Evolutionary conservation across 2,888 invertebrate genomes (phyloP), one percentile per base, ranked within the genome.

Genomic region (Geophilus truncorum): DNA sequence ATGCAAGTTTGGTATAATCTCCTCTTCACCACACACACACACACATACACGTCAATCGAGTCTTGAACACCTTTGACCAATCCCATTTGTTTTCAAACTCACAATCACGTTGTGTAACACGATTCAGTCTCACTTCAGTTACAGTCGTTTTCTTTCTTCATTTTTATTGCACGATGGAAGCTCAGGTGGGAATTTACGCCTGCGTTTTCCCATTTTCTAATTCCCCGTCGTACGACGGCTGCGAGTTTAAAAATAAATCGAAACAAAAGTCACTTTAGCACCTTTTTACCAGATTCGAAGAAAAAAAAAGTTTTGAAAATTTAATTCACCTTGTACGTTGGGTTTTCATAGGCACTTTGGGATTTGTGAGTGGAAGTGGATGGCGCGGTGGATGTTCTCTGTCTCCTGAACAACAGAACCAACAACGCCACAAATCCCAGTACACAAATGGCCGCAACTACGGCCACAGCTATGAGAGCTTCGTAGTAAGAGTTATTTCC

Each of bases 301-400:
- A 30, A 76, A 25, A 21, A 21, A 77, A 34, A 77, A 36, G 15
- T 7, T 36, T 77, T 36, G 23, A 21, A 77, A 30, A 77, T 34
- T 77, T 80, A 36, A 23, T 45, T 84, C 87, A 95, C 93, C 91
- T 96, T 96, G 90, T 95, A 96, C 85, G 95, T 94, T 76, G 95
- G 95, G 89, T 95, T 96, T 87, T 96, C 95, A 86, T 95, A 95
- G 75, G 94, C 94, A n/a, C 94, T 93, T 81, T 94, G 94, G 84
- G 91, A 92, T 86, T 94, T 94, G 51, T 90, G 91, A 77, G 94
- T 91, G 28, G 94, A 94, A 85, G 94, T 94, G 83, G 94, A 92
- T 85, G 92, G 91, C 86, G 92, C 92, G 86, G 91, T 90, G 85
- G 91, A 90, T 21, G 7, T 30, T 81, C 90, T 90, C 88, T 85